Evolutionary conservation across 64 coral and sea anemone species (phyloP).

Genomic region (Montipora cactus): DNA sequence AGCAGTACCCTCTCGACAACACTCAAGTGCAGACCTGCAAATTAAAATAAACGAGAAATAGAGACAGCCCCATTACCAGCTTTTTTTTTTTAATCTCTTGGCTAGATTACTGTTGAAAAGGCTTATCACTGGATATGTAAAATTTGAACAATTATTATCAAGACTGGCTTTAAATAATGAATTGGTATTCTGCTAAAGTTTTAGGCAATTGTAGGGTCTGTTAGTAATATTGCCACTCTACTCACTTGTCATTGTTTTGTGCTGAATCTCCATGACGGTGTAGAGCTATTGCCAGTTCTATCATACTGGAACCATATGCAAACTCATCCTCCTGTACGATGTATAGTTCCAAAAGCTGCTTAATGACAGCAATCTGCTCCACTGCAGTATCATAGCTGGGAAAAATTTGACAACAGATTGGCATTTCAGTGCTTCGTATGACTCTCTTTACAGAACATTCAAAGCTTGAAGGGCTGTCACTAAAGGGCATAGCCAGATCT

Average conservation of each 20-base stretch:
- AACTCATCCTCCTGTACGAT: constrained; percentile 42
- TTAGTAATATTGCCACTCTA: neutral
- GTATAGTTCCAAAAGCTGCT: constrained; percentile 77
- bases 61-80: neutral
- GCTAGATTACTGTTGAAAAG: no score
- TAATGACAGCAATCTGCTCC: constrained; percentile 74
- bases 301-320: constrained; percentile 39
- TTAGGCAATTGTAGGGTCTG: no score
- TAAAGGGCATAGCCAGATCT: no score
- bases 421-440: no score
- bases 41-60: neutral
- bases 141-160: no score
- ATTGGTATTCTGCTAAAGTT: no score
- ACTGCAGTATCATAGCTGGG: constrained; percentile 58
- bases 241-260: constrained; percentile 43
- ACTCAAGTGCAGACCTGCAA: constrained; percentile 69
- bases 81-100: no score
- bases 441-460: no score
- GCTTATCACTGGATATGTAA: no score
- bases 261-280: constrained; percentile 11
- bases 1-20: constrained; percentile 65
- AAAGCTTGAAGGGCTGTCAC: no score
- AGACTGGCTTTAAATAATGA: no score
- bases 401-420: neutral
- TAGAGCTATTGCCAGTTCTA: constrained; percentile 53